phyloP scores from a whole-genome alignment of 2,113 vertebrate species.

The Halcyon senegalensis region DNA sequence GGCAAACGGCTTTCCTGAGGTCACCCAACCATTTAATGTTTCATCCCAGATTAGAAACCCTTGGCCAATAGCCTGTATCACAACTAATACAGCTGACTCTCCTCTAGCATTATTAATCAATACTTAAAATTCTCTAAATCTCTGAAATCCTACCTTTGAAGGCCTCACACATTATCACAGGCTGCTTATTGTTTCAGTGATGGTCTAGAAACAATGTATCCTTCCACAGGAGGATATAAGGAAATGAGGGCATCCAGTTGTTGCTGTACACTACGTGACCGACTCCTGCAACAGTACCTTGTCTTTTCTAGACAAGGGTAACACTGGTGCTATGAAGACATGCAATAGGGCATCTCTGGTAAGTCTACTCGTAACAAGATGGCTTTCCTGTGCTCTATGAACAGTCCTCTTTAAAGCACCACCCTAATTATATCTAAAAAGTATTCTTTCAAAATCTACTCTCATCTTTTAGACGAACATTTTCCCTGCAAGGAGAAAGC shows the following conservation, averaged over 20 bases:
- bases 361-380: neutral
- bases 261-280: neutral
- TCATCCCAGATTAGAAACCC: slow-evolving; percentile 14
- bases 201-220: neutral
- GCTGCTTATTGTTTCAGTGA: neutral
- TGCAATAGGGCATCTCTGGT: neutral
- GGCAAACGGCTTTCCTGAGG: slow-evolving; percentile 2
- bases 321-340: neutral
- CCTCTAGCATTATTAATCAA: neutral
- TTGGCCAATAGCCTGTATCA: neutral
- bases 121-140: neutral
- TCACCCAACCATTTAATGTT: neutral
- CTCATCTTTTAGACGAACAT: neutral
- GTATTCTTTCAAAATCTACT: neutral
- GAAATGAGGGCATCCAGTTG: neutral
- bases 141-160: neutral
- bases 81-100: neutral
- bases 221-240: neutral
- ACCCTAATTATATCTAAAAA: neutral
- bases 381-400: neutral
- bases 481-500: neutral
- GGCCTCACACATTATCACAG: neutral
- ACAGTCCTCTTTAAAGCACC: neutral
- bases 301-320: neutral
- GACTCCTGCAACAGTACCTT: neutral